Percentiles rank a stretch among this genome's conserved stretches.
Conservation (phyloP, 2,113 vertebrate species). For the Perccottus glenii region DNA sequence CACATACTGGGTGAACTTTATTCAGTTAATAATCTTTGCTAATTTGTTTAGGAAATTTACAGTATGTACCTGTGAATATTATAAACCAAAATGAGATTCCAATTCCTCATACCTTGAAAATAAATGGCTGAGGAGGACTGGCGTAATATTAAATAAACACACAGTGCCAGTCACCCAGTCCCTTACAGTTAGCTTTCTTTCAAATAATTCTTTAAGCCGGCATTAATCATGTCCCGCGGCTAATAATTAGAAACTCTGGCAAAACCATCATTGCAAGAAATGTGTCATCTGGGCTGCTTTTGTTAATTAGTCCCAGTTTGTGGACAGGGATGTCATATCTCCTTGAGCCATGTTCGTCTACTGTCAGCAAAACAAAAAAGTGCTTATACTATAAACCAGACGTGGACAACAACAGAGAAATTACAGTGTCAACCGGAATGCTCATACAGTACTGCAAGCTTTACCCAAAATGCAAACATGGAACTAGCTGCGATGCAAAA, state of each 20-base stretch:
- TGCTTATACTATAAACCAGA: background rate
- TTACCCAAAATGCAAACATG: background rate
- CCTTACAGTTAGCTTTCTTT: slow-evolving; percentile 37
- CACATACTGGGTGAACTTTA: slow-evolving; percentile 8
- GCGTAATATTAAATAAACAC: slow-evolving; percentile 15
- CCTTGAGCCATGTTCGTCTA: background rate
- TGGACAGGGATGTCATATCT: slow-evolving; percentile 23
- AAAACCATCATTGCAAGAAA: slow-evolving; percentile 52
- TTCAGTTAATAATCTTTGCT: slow-evolving; percentile 2
- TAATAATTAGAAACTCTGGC: slow-evolving; percentile 60
- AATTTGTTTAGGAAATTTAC: slow-evolving; percentile 11
- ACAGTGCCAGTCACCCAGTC: slow-evolving; percentile 28
- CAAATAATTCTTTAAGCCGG: slow-evolving; percentile 41
- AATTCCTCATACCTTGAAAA: background rate
- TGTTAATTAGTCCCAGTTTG: slow-evolving; percentile 55
- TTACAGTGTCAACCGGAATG: background rate
- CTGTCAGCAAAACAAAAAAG: background rate
- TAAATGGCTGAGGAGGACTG: background rate
- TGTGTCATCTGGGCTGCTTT: slow-evolving; percentile 29
- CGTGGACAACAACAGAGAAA: slow-evolving; percentile 1
- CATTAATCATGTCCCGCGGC: slow-evolving; percentile 59
- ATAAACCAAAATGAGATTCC: slow-evolving; percentile 6
- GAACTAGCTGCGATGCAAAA: background rate
- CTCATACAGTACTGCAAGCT: background rate
- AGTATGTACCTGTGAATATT: background rate